Base-by-base conservation (phyloP, 2,888 invertebrate genomes). In the Arge pagana region DNA sequence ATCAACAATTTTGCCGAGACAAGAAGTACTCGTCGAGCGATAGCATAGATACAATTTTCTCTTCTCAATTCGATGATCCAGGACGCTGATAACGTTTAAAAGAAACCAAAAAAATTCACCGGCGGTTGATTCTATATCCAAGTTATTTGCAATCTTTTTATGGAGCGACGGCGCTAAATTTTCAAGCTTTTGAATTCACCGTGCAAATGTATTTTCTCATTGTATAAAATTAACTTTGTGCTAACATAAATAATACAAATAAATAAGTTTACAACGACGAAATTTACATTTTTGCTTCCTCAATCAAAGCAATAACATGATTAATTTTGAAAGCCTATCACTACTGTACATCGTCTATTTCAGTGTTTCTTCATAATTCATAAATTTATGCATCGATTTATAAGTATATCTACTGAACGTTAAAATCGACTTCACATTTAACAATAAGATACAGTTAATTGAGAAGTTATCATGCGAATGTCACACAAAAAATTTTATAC, bases 221-320 rank as follows among this genome's bases (percentile, higher is more conserved):
- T 51, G 43, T 51, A 51, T 19, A 13, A 28, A 30, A 30, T 18
- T 7, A 42, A 42, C 28, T 28, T 19, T 21, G 31, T 19, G 42
- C 42, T 30, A n/a, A n/a, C n/a, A 19, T 11, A 7, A 15, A 19
- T 42, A 42, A 42, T 42, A 42, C 28, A 42, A 30, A 42, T 30
- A 19, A 18, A 19, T 42, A n/a, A 30, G 30, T 28, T 11, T 18
- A 18, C 18, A 7, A 16, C 11, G 7, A 30, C 30, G 6, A 8
- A 70, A 67, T 48, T 53, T 67, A 13, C 55, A 36, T 36, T 11
- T n/a, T n/a, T n/a, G n/a, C n/a, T n/a, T n/a, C n/a, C n/a, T n/a
- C n/a, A n/a, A n/a, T n/a, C n/a, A n/a, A n/a, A n/a, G n/a, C n/a
- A n/a, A n/a, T n/a, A n/a, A n/a, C n/a, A n/a, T n/a, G n/a, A n/a